These are phyloP conservation scores for Oryzias curvinotus DNA, from an alignment of 2,113 vertebrate genomes.

Conservation along the genomic window DNA sequence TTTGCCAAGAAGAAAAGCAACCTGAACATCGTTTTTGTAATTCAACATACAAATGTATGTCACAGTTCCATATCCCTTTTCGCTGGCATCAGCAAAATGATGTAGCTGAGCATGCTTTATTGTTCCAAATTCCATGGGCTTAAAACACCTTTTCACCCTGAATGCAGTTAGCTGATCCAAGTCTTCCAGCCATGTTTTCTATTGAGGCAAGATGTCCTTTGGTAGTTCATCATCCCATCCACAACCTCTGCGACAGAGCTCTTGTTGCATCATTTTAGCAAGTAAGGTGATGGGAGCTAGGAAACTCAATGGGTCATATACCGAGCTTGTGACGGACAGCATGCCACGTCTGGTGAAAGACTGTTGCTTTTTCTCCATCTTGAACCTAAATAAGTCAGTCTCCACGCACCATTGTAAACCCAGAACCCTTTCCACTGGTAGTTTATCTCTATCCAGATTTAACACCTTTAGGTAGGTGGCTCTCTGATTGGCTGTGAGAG, in stretches of 20 bases:
- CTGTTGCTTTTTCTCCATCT: neutral
- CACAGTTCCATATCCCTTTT: neutral
- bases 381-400: neutral
- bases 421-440: neutral
- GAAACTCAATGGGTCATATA: neutral
- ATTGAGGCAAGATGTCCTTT: neutral
- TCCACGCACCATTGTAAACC: neutral
- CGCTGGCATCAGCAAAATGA: neutral
- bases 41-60: neutral
- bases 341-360: neutral
- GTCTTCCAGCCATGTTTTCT: neutral
- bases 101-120: neutral
- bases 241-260: neutral
- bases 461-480: neutral
- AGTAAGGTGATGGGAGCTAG: neutral
- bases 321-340: neutral
- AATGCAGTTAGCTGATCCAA: neutral
- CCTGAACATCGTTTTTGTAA: neutral
- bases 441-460: slow-evolving; percentile 5
- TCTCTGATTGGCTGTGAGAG: too few species aligned
- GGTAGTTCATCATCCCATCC: neutral
- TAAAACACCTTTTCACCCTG: neutral
- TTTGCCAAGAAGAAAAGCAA: neutral
- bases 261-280: neutral
- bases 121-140: neutral